These are phyloP conservation scores for Nomia melanderi DNA, from an alignment of 1,140 invertebrate genomes.

Conservation along the genomic window DNA sequence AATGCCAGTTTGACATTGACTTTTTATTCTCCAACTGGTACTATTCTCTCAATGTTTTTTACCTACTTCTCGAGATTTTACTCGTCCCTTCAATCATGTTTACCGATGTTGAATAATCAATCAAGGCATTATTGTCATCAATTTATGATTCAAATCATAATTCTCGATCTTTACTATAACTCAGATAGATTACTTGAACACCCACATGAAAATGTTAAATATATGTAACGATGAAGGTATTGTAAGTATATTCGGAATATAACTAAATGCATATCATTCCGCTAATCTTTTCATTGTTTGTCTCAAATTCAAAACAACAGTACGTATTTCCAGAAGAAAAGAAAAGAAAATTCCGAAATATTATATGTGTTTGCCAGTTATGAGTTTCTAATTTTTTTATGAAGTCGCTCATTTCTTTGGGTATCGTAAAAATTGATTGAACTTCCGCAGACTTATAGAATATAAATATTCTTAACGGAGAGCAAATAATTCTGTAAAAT, in stretches of 20 bases:
- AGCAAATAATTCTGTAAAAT: neutral
- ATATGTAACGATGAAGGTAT: constrained; percentile 23
- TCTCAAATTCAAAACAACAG: neutral
- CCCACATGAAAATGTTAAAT: constrained; percentile 50
- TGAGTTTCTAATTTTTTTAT: constrained; percentile 68
- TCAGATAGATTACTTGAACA: constrained; percentile 32
- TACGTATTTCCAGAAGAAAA: neutral
- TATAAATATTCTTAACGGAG: neutral
- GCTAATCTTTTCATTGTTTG: neutral
- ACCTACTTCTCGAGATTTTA: constrained; percentile 16
- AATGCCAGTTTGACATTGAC: constrained; percentile 55
- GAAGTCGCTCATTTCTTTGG: constrained; percentile 52
- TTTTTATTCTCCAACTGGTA: constrained; percentile 25
- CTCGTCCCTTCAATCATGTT: neutral
- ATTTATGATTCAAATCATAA: constrained; percentile 28
- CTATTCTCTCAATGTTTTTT: constrained; percentile 31
- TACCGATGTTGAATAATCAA: neutral
- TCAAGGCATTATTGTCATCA: neutral
- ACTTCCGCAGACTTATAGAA: neutral
- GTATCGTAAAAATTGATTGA: constrained; percentile 13
- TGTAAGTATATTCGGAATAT: neutral
- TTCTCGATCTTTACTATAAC: constrained; percentile 21
- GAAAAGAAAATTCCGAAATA: constrained; percentile 38
- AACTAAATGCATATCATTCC: constrained; percentile 1
- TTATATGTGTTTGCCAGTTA: constrained; percentile 50